Percentiles rank a stretch among this genome's conserved stretches.
These are phyloP conservation scores for Pristiophorus japonicus DNA, from an alignment of 2,113 vertebrate species.

Conservation along the genomic window DNA sequence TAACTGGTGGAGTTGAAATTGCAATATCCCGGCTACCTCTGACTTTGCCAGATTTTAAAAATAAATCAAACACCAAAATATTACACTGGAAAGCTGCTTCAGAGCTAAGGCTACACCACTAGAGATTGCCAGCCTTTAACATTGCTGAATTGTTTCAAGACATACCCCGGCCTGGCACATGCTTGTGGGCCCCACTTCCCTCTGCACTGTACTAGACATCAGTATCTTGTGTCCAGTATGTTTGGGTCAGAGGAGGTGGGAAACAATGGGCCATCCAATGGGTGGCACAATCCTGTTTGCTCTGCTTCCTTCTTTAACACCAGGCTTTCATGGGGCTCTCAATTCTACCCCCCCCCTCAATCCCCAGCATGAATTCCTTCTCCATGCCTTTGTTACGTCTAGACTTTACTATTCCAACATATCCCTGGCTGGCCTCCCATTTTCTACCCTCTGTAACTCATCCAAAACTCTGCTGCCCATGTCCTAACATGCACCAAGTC, in stretches of 20 bases:
- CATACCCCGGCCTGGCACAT: not conserved
- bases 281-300: not conserved
- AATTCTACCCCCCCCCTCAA: no score
- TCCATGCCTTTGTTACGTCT: no score
- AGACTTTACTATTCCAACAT: no score
- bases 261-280: not conserved
- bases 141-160: not conserved
- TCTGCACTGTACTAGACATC: not conserved
- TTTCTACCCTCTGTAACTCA: no score
- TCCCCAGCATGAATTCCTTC: no score
- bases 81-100: no score
- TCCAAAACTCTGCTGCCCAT: no score
- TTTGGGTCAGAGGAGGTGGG: not conserved
- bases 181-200: not conserved
- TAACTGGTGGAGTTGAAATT: not conserved
- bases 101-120: no score
- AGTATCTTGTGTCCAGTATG: not conserved
- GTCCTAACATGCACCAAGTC: no score
- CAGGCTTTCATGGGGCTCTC: not conserved
- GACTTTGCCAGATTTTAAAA: not conserved
- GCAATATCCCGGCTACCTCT: not conserved
- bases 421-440: no score
- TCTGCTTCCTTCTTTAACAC: not conserved
- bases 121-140: not conserved
- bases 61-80: not conserved